Evolutionary conservation across 1,140 invertebrate genomes (phyloP).

Genomic region (Probaryconus sp.): DNA sequence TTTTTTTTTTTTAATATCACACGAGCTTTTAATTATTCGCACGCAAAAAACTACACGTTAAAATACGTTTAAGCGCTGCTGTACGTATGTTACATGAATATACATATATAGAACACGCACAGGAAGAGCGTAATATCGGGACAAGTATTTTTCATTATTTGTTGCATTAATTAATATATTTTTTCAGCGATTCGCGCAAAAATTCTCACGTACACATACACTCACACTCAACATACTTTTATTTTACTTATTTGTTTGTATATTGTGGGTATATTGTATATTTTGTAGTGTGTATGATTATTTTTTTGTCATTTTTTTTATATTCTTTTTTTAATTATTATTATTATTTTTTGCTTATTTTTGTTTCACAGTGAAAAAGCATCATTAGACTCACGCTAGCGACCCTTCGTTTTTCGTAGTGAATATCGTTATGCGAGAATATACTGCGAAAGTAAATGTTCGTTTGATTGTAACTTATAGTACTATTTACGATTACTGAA

Average conservation of each 20-base stretch:
- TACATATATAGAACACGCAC: constrained; percentile 43
- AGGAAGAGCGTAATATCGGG: constrained; percentile 30
- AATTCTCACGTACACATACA: constrained; percentile 28
- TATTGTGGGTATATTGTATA: constrained; percentile 42
- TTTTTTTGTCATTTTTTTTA: constrained; percentile 11
- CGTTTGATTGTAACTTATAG: constrained; percentile 43
- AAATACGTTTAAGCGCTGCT: too few species aligned
- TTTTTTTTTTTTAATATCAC: too few species aligned
- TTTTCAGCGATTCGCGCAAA: constrained; percentile 13
- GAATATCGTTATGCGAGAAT: constrained; percentile 33
- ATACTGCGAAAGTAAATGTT: constrained; percentile 43
- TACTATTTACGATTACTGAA: constrained; percentile 48
- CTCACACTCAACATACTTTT: constrained; percentile 33
- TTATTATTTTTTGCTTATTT: too few species aligned
- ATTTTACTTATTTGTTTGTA: constrained; percentile 17
- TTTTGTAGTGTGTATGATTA: constrained; percentile 31
- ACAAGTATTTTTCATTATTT: constrained; percentile 12
- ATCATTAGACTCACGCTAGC: constrained; percentile 47
- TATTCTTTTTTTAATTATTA: not conserved
- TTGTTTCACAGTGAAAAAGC: constrained; percentile 48
- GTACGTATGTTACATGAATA: constrained; percentile 55
- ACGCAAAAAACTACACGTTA: constrained; percentile 37
- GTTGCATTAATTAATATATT: constrained; percentile 26
- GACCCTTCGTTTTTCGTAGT: constrained; percentile 43
- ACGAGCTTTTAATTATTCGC: not conserved